A percentile compares a stretch with the other conserved stretches of the same genome.
These are phyloP conservation scores for Enteromius trimaculatus DNA, from an alignment of 2,797 vertebrate species.

Conservation along the genomic window DNA sequence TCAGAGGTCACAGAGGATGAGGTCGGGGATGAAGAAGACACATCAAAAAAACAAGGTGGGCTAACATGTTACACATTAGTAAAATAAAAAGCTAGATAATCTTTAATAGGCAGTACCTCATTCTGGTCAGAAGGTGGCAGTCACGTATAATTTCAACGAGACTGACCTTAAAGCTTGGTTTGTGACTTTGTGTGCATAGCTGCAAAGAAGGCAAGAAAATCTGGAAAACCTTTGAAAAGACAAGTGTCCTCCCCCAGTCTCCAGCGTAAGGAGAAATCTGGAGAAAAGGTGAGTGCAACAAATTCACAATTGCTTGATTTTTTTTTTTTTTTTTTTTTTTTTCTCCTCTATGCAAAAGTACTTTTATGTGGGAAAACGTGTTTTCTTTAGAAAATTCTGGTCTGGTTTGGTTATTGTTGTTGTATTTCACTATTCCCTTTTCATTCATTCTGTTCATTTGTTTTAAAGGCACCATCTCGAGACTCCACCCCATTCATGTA, in stretches of 20 bases:
- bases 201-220: constrained; percentile 88
- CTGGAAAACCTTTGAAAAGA: constrained; percentile 86
- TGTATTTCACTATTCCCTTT: constrained; percentile 1
- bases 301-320: not conserved
- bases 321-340: not conserved
- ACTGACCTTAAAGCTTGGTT: not conserved
- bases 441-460: not conserved
- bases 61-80: not conserved
- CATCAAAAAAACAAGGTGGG: constrained; percentile 89
- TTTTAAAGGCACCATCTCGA: constrained; percentile 78
- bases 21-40: constrained; percentile 96
- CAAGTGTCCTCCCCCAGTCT: constrained; percentile 87
- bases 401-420: not conserved
- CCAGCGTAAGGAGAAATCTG: constrained; percentile 85
- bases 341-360: not conserved
- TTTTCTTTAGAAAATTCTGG: not conserved
- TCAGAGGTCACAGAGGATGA: constrained; percentile 98
- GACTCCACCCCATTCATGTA: constrained; percentile 92
- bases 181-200: constrained; percentile 70
- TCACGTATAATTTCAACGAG: not conserved
- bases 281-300: constrained; percentile 82
- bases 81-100: not conserved
- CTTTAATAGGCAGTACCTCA: not conserved
- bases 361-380: not conserved
- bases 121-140: constrained; percentile 62